phyloP scores from a whole-genome alignment of 2,113 vertebrate species.

The Eptesicus fuscus region DNA sequence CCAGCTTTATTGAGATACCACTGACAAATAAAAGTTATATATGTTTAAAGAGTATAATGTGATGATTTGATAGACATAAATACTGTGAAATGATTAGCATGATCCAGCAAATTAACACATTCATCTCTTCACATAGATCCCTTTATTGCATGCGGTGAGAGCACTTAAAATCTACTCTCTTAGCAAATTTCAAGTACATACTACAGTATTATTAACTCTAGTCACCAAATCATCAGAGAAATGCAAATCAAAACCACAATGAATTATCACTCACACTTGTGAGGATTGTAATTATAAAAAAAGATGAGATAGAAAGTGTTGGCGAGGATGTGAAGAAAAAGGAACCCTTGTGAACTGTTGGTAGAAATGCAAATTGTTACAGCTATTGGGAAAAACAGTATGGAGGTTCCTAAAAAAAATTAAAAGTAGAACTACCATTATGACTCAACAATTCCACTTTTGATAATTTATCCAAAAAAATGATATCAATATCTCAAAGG shows the following conservation, averaged over 20 bases:
- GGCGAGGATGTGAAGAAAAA: neutral
- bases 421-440: neutral
- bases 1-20: neutral
- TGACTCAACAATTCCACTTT: neutral
- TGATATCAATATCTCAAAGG: neutral
- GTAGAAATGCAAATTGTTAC: neutral
- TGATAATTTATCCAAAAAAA: neutral
- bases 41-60: neutral
- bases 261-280: neutral
- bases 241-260: neutral
- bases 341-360: neutral
- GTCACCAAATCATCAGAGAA: neutral
- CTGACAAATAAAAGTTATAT: neutral
- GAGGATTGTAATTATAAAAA: neutral
- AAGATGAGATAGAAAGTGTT: neutral
- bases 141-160: neutral
- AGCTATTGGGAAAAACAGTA: neutral
- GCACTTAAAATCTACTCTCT: neutral
- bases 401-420: neutral
- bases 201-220: neutral
- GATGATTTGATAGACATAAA: neutral
- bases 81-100: neutral
- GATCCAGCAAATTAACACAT: neutral
- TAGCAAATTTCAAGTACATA: neutral
- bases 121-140: neutral